Evolutionary conservation across 1,140 invertebrate species (phyloP), one percentile per base, ranked within the genome.

Genomic region (Drosophila tsacasi): DNA sequence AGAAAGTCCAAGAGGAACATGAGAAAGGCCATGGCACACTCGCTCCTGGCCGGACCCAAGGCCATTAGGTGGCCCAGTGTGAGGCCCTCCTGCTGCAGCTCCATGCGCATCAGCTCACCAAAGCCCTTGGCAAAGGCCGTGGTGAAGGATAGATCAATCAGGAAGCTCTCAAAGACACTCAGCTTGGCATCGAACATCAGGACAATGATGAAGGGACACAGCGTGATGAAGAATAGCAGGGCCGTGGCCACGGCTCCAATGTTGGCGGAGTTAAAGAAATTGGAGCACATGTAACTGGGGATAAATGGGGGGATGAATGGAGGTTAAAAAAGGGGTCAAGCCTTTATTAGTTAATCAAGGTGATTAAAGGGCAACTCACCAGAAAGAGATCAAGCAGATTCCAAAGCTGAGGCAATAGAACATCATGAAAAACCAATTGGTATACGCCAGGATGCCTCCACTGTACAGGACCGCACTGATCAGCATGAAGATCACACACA

Each of bases 221-320:
- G 95, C 23, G 94, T 94, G 30, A 95, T 92, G 39, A 96, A 93
- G 89, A 95, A 95, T n/a, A 95, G 92, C 21, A 96, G 91, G 1
- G 94, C 94, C 0, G 95, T 93, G 32, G 94, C 94, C 52, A 96
- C 95, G 0, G 95, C 95, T 0, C 94, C 95, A 66, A 95, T 93
- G 80, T 95, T 95, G 2, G 95, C 95, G 5, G 95, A 94, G 19
- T 91, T 93, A 87, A 95, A 96, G 80, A 96, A 93, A 61, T 95
- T 95, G 9, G 95, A 95, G 64, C 95, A 94, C 95, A 96, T 95
- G 86, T 95, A 96, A 77, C 95, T 96, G 85, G 7, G 93, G 93
- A 72, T 27, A 3, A 5, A 3, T 3, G 32, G 2, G 6, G n/a
- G n/a, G n/a, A n/a, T n/a, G 13, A 46, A 5, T 13, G 6, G 3